These are phyloP conservation scores for Rhagoletis pomonella DNA, from an alignment of 1,140 invertebrate species.

Conservation along the genomic window DNA sequence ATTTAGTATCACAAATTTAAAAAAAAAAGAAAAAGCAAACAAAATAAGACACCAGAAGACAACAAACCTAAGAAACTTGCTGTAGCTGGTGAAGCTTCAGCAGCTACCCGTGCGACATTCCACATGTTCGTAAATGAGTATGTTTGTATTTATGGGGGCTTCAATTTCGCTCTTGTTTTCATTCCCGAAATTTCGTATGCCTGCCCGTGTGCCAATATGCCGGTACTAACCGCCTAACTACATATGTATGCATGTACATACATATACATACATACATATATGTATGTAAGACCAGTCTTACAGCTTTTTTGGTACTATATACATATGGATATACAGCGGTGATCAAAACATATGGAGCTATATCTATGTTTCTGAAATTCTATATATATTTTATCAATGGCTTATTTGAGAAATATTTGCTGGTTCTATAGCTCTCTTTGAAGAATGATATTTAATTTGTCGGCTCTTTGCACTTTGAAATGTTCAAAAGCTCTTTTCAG, in stretches of 20 bases:
- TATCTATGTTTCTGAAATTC: no score
- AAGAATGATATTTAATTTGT: no score
- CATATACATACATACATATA: not conserved
- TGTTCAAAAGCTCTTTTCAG: no score
- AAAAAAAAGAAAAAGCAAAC: not conserved
- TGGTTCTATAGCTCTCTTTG: no score
- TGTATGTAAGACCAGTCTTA: not conserved
- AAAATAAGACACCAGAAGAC: not conserved
- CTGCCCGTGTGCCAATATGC: constrained; percentile 35
- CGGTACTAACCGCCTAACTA: not conserved
- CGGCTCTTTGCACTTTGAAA: no score
- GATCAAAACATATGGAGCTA: no score
- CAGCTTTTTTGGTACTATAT: not conserved
- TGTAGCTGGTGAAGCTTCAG: not conserved
- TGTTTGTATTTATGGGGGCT: not conserved
- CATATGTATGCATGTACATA: no score
- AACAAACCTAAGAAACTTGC: not conserved
- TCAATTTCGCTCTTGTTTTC: constrained; percentile 34
- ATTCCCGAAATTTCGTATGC: constrained; percentile 12
- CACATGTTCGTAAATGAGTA: not conserved
- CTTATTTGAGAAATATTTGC: no score
- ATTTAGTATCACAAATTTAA: constrained; percentile 6
- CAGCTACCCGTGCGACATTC: constrained; percentile 36
- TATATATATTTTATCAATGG: no score
- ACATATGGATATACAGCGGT: no score